These are phyloP conservation scores for Megaptera novaeangliae DNA, from an alignment of 2,113 vertebrate genomes.

Conservation along the genomic window DNA sequence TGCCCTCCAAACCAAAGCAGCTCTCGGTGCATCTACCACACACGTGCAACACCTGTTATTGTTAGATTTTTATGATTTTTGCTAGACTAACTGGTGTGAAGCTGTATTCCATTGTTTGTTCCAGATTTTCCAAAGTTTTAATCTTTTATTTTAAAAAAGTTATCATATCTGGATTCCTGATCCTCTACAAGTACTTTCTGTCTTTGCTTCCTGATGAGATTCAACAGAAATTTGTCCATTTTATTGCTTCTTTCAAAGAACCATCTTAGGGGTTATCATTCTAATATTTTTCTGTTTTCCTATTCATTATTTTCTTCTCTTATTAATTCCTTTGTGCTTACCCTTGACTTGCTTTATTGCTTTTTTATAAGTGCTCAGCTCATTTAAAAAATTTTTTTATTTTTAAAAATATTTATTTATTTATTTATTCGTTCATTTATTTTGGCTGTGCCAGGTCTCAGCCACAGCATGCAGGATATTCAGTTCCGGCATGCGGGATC, in stretches of 20 bases:
- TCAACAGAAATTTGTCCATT: neutral
- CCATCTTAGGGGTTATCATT: neutral
- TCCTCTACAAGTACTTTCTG: neutral
- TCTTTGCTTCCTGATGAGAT: neutral
- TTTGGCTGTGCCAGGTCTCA: no score
- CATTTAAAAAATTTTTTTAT: neutral
- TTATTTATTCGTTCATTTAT: no score
- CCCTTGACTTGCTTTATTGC: neutral
- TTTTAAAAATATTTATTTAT: no score
- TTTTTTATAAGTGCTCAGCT: neutral
- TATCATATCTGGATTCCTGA: neutral
- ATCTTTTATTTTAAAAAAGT: neutral
- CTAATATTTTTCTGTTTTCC: neutral
- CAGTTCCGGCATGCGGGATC: no score
- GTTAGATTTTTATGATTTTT: slow-evolving; percentile 13
- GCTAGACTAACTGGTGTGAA: neutral
- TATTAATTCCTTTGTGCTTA: neutral
- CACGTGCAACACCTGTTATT: neutral
- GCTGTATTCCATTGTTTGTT: neutral
- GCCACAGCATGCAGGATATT: no score
- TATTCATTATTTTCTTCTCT: neutral
- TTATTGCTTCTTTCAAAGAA: neutral
- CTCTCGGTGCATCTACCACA: neutral
- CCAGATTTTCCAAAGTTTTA: neutral
- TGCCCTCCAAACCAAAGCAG: neutral